Evolutionary conservation across 2,113 vertebrate species (phyloP).

Genomic region (Thamnaconus septentrionalis): DNA sequence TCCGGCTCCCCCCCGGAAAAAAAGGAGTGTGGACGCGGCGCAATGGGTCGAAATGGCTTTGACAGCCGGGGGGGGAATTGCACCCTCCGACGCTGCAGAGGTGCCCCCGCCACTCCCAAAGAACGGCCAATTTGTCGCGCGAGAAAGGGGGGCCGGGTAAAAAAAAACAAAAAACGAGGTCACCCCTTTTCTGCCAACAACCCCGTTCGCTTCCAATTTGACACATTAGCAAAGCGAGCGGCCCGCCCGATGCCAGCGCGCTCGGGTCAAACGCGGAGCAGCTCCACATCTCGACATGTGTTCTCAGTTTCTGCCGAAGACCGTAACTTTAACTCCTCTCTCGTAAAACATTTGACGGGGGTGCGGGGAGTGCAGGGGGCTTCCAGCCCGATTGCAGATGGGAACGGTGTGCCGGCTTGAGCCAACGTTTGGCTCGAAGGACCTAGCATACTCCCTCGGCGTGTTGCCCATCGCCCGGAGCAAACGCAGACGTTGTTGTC

Average conservation of each 20-base stretch:
- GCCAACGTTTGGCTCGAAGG: too few species aligned
- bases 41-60: too few species aligned
- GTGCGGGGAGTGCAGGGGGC: slow-evolving; percentile 27
- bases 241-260: slow-evolving; percentile 48
- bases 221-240: slow-evolving; percentile 60
- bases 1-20: too few species aligned
- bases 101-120: too few species aligned
- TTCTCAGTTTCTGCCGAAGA: slow-evolving; percentile 42
- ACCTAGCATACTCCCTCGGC: too few species aligned
- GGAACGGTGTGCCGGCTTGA: neutral
- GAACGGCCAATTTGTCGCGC: too few species aligned
- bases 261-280: slow-evolving; percentile 57
- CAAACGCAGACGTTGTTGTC: too few species aligned
- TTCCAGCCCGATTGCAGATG: slow-evolving; percentile 50
- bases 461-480: too few species aligned
- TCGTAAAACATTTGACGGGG: slow-evolving; percentile 58
- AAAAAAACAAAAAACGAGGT: slow-evolving; percentile 48
- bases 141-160: neutral
- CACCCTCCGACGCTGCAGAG: too few species aligned
- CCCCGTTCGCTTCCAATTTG: slow-evolving; percentile 58
- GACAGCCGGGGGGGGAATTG: too few species aligned
- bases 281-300: slow-evolving; percentile 49
- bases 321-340: slow-evolving; percentile 45
- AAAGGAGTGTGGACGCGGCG: too few species aligned
- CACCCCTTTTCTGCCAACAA: slow-evolving; percentile 60